Evolutionary conservation across 2,888 invertebrate genomes (phyloP).

Genomic region (Melipona beecheii): DNA sequence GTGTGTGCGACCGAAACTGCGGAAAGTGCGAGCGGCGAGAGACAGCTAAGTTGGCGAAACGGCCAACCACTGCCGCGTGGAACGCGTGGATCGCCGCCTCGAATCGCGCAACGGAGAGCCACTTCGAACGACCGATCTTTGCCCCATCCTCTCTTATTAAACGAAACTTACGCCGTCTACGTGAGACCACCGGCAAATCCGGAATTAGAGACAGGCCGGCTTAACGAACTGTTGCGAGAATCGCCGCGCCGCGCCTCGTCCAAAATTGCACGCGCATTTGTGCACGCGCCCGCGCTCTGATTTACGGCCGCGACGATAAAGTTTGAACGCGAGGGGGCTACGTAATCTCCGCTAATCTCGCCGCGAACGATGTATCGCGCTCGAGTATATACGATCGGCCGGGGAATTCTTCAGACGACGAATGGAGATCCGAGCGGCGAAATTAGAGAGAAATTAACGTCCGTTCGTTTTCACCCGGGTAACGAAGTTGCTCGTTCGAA

Average conservation of each 20-base stretch:
- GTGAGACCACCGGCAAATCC: neutral
- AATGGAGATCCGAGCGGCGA: neutral
- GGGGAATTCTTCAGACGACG: constrained; percentile 18
- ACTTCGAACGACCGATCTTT: constrained; percentile 14
- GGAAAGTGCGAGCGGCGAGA: constrained; percentile 27
- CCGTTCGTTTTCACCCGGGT: neutral
- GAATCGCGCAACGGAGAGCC: constrained; percentile 26
- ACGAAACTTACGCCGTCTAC: constrained; percentile 3
- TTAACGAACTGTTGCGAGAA: neutral
- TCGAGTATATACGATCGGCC: constrained; percentile 1
- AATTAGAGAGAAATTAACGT: constrained; percentile 12
- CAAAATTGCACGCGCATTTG: neutral
- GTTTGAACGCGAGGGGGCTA: neutral
- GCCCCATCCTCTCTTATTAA: constrained; percentile 25
- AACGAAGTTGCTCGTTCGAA: neutral
- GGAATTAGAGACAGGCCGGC: neutral
- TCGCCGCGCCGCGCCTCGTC: neutral
- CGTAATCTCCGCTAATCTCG: constrained; percentile 23
- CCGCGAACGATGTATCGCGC: constrained; percentile 3
- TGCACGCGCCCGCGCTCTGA: neutral
- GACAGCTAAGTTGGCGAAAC: constrained; percentile 45
- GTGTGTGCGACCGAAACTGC: constrained; percentile 20
- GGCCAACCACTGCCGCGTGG: neutral
- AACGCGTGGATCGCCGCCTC: constrained; percentile 9
- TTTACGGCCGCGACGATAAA: constrained; percentile 10